phyloP scores from a whole-genome alignment of 1,140 invertebrate genomes.

The Formica selysi region DNA sequence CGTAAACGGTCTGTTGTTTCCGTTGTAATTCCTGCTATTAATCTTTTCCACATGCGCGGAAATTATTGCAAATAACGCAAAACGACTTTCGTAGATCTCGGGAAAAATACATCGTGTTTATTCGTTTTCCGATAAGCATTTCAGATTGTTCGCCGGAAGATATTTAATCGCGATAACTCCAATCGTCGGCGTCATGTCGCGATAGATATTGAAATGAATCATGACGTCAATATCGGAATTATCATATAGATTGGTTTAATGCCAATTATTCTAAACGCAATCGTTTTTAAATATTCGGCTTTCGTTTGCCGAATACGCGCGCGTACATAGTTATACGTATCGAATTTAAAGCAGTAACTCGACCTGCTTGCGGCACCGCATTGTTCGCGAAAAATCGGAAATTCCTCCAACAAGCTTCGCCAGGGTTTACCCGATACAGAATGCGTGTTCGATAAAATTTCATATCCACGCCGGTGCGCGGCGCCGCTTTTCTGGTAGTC shows the following conservation, averaged over 20 bases:
- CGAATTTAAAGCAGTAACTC: constrained; percentile 60
- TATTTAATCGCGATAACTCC: background rate
- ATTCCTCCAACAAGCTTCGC: constrained; percentile 32
- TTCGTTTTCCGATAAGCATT: background rate
- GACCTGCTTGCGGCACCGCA: constrained; percentile 64
- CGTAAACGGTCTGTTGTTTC: background rate
- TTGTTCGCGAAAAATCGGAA: constrained; percentile 70
- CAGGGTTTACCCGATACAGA: constrained; percentile 34
- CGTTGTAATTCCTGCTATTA: background rate
- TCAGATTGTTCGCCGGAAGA: background rate
- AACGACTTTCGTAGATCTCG: background rate
- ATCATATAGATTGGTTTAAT: background rate
- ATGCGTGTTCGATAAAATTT: constrained; percentile 61
- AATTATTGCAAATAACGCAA: background rate
- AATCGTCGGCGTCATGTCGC: background rate
- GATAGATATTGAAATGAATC: background rate
- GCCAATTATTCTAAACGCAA: constrained; percentile 1
- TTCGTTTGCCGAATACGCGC: constrained; percentile 6
- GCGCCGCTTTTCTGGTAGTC: constrained; percentile 37
- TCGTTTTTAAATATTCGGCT: constrained; percentile 27
- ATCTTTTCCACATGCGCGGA: background rate
- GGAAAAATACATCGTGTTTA: background rate
- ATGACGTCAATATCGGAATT: background rate
- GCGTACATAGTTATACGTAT: background rate
- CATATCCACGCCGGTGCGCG: constrained; percentile 27